These are phyloP conservation scores for Mormyrus proboscirostris DNA, from an alignment of 2,797 vertebrate genomes.

Conservation along the genomic window DNA sequence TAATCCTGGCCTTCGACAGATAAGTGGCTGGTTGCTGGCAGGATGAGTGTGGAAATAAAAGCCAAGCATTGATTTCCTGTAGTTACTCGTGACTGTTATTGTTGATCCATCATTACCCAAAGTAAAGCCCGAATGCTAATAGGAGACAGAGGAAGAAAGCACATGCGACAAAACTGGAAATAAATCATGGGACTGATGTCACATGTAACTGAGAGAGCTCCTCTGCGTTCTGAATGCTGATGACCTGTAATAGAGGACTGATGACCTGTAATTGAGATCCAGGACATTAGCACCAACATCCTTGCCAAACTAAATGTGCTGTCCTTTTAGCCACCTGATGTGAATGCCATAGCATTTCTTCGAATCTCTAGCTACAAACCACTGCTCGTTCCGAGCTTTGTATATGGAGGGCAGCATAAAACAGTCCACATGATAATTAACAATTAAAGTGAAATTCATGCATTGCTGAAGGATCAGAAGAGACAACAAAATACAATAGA, in stretches of 20 bases:
- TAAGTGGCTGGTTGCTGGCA: constrained; percentile 55
- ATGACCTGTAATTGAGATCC: constrained; percentile 67
- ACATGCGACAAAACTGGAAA: constrained; percentile 57
- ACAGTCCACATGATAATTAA: neutral
- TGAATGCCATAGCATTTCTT: neutral
- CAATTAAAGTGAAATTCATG: neutral
- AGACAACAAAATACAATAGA: neutral
- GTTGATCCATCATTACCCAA: constrained; percentile 98
- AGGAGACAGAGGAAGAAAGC: constrained; percentile 78
- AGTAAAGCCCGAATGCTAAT: constrained; percentile 91
- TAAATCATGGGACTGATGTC: constrained; percentile 89
- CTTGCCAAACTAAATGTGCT: constrained; percentile 29
- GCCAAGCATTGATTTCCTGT: constrained; percentile 97
- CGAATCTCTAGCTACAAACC: neutral
- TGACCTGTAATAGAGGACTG: constrained; percentile 70
- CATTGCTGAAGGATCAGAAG: neutral
- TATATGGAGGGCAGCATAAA: neutral
- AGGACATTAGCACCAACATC: constrained; percentile 29
- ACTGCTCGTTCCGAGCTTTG: neutral
- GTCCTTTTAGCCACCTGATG: neutral
- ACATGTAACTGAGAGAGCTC: constrained; percentile 78
- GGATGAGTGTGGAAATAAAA: constrained; percentile 77
- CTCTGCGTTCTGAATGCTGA: constrained; percentile 73
- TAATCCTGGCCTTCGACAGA: constrained; percentile 47
- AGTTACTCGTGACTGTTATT: constrained; percentile 98